Percentiles rank a stretch among this genome's conserved stretches.
phyloP scores from a whole-genome alignment of 2,797 vertebrate genomes.

The Gambelia wislizenii region DNA sequence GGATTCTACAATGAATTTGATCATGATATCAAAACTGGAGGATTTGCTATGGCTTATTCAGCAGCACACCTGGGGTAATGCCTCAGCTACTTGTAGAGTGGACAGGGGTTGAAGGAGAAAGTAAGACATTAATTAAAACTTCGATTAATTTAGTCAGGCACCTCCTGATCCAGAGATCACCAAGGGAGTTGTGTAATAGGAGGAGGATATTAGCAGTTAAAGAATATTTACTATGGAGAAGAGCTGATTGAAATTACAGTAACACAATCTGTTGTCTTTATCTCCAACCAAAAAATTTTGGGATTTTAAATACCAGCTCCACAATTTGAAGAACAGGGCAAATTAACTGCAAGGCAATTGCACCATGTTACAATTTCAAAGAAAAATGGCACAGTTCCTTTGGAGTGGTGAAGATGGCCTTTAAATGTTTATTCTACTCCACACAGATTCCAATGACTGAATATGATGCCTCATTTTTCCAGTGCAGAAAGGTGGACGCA shows the following conservation, averaged over 20 bases:
- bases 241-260: not conserved
- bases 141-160: conserved; percentile 7
- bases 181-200: not conserved
- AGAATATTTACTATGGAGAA: not conserved
- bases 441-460: no score
- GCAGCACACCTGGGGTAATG: conserved; percentile 3
- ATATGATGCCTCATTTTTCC: no score
- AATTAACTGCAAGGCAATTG: not conserved
- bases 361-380: not conserved
- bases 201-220: conserved; percentile 4
- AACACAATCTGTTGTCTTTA: not conserved
- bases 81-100: not conserved
- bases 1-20: not conserved
- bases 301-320: not conserved
- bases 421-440: no score
- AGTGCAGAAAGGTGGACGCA: no score
- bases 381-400: not conserved
- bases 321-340: not conserved
- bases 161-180: not conserved
- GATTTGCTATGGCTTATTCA: not conserved
- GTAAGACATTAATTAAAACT: not conserved
- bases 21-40: not conserved
- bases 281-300: not conserved
- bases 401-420: not conserved
- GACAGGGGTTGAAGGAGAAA: not conserved